Evolutionary conservation across 2,888 invertebrate genomes (phyloP), one percentile per base, ranked within the genome.

Genomic region (Pinctada fucata): DNA sequence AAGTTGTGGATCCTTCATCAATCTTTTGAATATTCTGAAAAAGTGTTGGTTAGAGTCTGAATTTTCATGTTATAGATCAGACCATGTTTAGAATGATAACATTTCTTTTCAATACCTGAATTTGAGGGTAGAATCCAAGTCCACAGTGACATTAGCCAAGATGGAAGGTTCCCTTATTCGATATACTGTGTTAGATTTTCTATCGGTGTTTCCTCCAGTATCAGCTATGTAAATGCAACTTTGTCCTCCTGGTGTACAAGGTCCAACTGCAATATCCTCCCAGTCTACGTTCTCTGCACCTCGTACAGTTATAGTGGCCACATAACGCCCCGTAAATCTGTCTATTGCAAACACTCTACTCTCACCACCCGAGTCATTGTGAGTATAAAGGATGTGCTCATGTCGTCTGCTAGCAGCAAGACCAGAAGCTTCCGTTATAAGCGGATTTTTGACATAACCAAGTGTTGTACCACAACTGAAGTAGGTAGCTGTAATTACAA

Each of bases 191-290:
- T 85, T 84, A 0, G 79, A 76, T n/a, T 78, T 80, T 10, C 82
- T 82, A 16, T 83, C 84, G 0, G 83, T 79, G 58, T 84, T 84
- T 6, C 85, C 83, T 1, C 85, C 85, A 3, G 82, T 82, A 68
- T 86, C 86, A 10, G 78, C 82, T 4, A 86, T 76, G 64, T 84
- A 84, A 16, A 86, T 78, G 77, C 86, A 86, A 47, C 84, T 74
- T 6, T 83, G 83, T 0, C 76, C 67, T 0, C 79, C 80, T 3
- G 80, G 79, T 0, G 79, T 16, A 78, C 86, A 84, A 0, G 83
- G 83, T 31, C 83, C 86, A 69, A 82, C 82, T 2, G 86, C 84
- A 2, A 86, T 86, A 49, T 86, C 86, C 69, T 86, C 86, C 83
- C 84, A 86, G 66, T 86, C 86, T 0, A 67, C 70, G 13, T 79